Evolutionary conservation across 2,888 invertebrate genomes (phyloP), one percentile per base, ranked within the genome.

Genomic region (Sceliomorpha sp.): DNA sequence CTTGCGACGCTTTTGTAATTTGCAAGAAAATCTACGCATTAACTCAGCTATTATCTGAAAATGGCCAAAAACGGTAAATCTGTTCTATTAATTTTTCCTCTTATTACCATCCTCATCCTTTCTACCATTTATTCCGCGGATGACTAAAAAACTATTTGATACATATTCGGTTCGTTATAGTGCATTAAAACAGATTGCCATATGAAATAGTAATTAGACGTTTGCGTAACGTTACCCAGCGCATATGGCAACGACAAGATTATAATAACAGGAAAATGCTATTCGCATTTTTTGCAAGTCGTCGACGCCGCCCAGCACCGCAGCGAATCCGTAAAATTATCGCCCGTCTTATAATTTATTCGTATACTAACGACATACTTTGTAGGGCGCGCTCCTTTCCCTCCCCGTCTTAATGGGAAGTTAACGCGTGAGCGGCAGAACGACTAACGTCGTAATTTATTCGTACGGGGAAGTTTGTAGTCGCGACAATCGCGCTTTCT

Each of bases 281-380:
- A 8, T 42, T 34, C 15, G 12, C 39, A 12, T 29, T 37, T 45
- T 45, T 34, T 44, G 10, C 12, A 12, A 7, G 0, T 8, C 8
- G 24, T 12, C 27, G n/a, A 7, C 36, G 8, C 40, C 10, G 32
- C n/a, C n/a, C n/a, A n/a, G 10, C 34, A 20, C 26, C 15, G 20
- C 32, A n/a, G 29, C 34, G 24, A 53, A 44, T 58, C 26, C 51
- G 51, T 40, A 17, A 58, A 58, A 47, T 58, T 36, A 53, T 50
- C 56, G 39, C 37, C 36, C 32, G 44, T 15, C 32, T 56, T 48
- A 32, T 66, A 58, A 66, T 66, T 58, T 58, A 66, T 66, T 58
- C 56, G 39, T 51, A 31, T 27, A 34, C 48, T 47, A 51, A 51
- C 47, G 58, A 60, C 44, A 50, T 31, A 55, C 20, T 55, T 55